Base-by-base conservation (phyloP, 2,888 invertebrate species). In the Nectonema munidae region DNA sequence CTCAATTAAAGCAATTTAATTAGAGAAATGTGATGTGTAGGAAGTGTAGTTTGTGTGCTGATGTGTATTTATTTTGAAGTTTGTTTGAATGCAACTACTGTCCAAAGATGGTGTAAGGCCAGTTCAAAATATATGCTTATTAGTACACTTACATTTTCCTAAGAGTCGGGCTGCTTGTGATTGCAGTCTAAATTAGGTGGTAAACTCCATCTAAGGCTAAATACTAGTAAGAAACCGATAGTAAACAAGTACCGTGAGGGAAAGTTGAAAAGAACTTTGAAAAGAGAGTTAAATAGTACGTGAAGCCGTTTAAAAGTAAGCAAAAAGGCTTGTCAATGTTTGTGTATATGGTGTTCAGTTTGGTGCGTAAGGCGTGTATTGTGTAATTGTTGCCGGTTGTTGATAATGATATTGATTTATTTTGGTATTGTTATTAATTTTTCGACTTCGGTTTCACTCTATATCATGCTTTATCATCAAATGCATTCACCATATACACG, bases 261-360 rank as follows among this genome's bases (percentile, higher is more conserved):
- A 67, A 66, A 67, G 65, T 54, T 65, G 64, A 61, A 64, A 64
- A 66, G 64, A 59, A 65, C 64, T 65, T 63, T 64, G 63, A 64
- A 65, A 61, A 65, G 59, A 58, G 59, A 58, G 58, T 59, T 62
- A 57, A 64, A 63, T 58, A 63, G 64, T 54, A 50, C 54, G 54
- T 57, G 55, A 63, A 62, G 61, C 57, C 57, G 56, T 49, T 49
- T 43, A 47, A 49, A 51, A 50, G 50, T 45, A 56, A 57, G 50
- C 53, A 51, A 49, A 49, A 48, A 50, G 52, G 49, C 45, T 48
- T 47, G 49, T n/a, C n/a, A n/a, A n/a, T n/a, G n/a, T n/a, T n/a
- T n/a, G n/a, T n/a, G n/a, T n/a, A n/a, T n/a, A n/a, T n/a, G n/a
- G n/a, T n/a, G n/a, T n/a, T n/a, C n/a, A n/a, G n/a, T n/a, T n/a